A percentile compares a stretch with the other conserved stretches of the same genome.
phyloP scores from a whole-genome alignment of 2,888 invertebrate species.

The Nephrotoma appendiculata region DNA sequence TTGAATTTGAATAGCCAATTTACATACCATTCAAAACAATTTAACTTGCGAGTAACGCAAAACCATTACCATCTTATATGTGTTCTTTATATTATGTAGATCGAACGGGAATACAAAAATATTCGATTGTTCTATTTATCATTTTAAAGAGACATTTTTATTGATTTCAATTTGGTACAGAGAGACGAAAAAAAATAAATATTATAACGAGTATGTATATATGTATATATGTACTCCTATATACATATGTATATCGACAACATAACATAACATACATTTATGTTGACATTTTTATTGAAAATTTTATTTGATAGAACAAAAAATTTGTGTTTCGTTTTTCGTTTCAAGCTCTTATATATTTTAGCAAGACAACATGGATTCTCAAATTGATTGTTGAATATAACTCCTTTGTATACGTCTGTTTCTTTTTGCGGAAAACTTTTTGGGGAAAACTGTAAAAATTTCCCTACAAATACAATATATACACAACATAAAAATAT shows the following conservation, averaged over 20 bases:
- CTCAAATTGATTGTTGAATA: not conserved
- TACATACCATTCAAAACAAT: not conserved
- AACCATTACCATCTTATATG: not conserved
- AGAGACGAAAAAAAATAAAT: not conserved
- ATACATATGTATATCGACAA: not conserved
- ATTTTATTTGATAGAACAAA: not conserved
- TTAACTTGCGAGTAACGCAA: not conserved
- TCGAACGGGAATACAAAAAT: not conserved
- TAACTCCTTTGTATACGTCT: not conserved
- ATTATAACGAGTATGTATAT: not conserved
- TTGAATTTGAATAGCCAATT: not conserved
- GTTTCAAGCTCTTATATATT: not conserved
- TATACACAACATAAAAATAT: too few relatives aligned
- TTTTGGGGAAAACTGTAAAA: not conserved
- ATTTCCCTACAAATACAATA: not conserved
- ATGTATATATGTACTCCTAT: not conserved
- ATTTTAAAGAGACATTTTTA: not conserved
- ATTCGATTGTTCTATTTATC: not conserved
- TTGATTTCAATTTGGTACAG: not conserved
- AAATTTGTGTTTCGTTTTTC: not conserved
- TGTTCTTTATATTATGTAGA: not conserved
- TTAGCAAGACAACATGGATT: not conserved
- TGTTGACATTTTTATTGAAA: not conserved
- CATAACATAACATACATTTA: not conserved
- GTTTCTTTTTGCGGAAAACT: not conserved